These are phyloP conservation scores for Todiramphus saurophagus DNA, from an alignment of 2,113 vertebrate genomes.

Conservation along the genomic window DNA sequence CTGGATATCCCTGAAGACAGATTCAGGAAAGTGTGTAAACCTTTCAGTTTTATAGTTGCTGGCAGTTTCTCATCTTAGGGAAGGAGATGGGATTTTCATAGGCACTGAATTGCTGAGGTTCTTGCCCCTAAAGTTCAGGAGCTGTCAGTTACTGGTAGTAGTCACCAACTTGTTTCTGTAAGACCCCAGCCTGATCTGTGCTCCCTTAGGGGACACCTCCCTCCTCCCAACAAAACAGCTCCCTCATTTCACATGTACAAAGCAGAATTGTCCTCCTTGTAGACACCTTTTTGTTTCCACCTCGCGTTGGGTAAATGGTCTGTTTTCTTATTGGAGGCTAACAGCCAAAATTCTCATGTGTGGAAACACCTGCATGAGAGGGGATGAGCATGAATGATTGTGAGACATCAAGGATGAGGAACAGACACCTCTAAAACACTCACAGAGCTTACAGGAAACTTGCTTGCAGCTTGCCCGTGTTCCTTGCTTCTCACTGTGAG, in stretches of 20 bases:
- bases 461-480: rapidly evolving
- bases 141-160: not conserved
- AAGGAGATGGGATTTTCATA: not conserved
- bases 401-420: not conserved
- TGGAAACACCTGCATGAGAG: not conserved
- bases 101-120: not conserved
- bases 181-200: not conserved
- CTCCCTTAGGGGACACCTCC: not conserved
- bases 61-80: not conserved
- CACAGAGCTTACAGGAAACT: not conserved
- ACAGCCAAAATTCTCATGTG: not conserved
- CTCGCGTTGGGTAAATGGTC: not conserved
- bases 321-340: rapidly evolving
- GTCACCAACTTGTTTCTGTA: not conserved
- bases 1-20: not conserved
- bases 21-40: not conserved
- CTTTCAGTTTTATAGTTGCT: not conserved
- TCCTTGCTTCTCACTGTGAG: not conserved
- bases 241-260: rapidly evolving
- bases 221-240: not conserved
- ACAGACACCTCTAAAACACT: not conserved
- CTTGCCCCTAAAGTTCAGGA: not conserved
- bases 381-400: not conserved
- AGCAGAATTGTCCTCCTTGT: not conserved
- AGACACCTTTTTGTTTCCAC: not conserved